Evolutionary conservation across 2,113 vertebrate genomes (phyloP).

Genomic region (Dipodomys stephensi): DNA sequence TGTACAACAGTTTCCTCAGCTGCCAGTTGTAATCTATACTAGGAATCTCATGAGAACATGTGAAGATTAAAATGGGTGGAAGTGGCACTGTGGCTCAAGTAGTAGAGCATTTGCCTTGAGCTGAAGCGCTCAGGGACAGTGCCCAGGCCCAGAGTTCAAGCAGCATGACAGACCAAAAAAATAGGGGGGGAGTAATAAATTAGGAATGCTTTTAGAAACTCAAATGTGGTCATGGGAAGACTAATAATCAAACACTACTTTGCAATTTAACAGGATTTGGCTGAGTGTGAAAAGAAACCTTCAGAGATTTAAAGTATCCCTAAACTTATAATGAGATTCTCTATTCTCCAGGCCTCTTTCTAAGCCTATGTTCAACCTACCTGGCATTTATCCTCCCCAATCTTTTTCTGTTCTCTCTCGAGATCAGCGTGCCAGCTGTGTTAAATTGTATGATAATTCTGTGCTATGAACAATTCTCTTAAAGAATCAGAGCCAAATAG

Average conservation of each 20-base stretch:
- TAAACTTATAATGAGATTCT: slow-evolving; percentile 56
- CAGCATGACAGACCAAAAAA: too few species aligned
- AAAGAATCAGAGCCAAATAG: slow-evolving; percentile 7
- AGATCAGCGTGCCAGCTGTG: slow-evolving; percentile 47
- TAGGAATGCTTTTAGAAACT: slow-evolving; percentile 20
- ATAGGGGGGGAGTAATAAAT: not conserved
- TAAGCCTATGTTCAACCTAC: not conserved
- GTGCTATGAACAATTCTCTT: not conserved
- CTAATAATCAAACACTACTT: slow-evolving; percentile 37
- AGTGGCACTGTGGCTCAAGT: too few species aligned
- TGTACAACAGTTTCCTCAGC: not conserved
- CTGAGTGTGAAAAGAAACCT: slow-evolving; percentile 53
- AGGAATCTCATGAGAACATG: not conserved
- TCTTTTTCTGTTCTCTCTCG: slow-evolving; percentile 48
- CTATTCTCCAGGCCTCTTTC: not conserved
- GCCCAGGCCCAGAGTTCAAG: too few species aligned
- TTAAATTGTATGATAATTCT: slow-evolving; percentile 67
- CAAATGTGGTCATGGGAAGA: slow-evolving; percentile 28
- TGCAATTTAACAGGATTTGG: slow-evolving; percentile 51
- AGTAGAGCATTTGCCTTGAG: too few species aligned
- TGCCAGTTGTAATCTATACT: slow-evolving; percentile 10
- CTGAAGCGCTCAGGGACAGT: too few species aligned
- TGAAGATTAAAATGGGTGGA: not conserved
- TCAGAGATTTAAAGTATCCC: slow-evolving; percentile 20
- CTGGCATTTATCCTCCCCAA: slow-evolving; percentile 52